Evolutionary conservation across 1,140 invertebrate species (phyloP).

Genomic region (Saccostrea glomerata): DNA sequence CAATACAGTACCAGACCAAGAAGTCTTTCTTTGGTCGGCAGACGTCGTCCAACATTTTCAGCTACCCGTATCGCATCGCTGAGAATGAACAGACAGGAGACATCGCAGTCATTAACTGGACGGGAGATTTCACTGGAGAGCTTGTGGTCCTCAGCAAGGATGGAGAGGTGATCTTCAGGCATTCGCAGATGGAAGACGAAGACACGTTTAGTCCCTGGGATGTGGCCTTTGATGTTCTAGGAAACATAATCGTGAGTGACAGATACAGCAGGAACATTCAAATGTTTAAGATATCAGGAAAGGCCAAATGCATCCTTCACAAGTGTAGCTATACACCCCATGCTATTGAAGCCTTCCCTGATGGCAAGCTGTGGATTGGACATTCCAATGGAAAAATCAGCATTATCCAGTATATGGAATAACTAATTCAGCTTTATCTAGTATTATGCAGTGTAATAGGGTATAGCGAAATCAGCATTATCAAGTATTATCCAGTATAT

Average conservation of each 20-base stretch:
- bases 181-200: background rate
- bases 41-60: background rate
- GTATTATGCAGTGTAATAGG: background rate
- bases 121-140: slow-evolving; percentile 3
- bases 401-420: slow-evolving; percentile 22
- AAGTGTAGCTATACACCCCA: background rate
- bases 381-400: slow-evolving; percentile 3
- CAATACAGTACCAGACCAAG: background rate
- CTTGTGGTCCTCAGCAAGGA: background rate
- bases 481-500: background rate
- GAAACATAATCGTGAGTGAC: background rate
- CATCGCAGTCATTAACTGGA: slow-evolving; percentile 4
- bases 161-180: slow-evolving; percentile 8
- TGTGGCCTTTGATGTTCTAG: background rate
- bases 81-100: slow-evolving; percentile 6
- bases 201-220: slow-evolving; percentile 5
- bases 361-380: slow-evolving; percentile 6
- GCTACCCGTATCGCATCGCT: background rate
- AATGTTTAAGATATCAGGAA: background rate
- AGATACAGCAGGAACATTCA: slow-evolving; percentile 9
- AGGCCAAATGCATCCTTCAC: slow-evolving; percentile 8
- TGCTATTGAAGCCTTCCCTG: slow-evolving; percentile 9
- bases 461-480: background rate
- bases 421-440: background rate
- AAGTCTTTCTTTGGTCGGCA: slow-evolving; percentile 11